Conservation (phyloP, 2,888 invertebrate genomes). For the Coelinius sp. region DNA sequence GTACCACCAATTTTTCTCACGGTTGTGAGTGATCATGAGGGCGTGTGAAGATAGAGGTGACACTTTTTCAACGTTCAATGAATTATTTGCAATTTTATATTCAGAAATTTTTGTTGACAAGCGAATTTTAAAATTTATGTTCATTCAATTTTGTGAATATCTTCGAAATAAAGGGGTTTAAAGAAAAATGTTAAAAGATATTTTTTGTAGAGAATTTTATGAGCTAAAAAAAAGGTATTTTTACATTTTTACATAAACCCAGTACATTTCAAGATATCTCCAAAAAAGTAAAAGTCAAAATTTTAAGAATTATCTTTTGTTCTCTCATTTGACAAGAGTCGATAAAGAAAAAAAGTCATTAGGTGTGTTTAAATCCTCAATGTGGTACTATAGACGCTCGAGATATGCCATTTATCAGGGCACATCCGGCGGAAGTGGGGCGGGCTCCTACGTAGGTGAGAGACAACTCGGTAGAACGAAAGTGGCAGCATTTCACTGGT, state of each 20-base stretch:
- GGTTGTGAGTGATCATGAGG: constrained; percentile 24
- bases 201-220: too few species aligned
- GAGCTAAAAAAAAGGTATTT: too few species aligned
- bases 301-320: not conserved
- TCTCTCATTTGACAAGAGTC: not conserved
- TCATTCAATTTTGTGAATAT: too few species aligned
- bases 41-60: constrained; percentile 4
- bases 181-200: too few species aligned
- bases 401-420: constrained; percentile 69
- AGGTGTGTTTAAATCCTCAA: constrained; percentile 48
- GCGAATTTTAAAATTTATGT: too few species aligned
- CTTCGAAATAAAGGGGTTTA: too few species aligned
- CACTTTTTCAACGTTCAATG: not conserved
- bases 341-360: constrained; percentile 10
- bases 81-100: not conserved
- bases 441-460: constrained; percentile 68
- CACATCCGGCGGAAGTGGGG: constrained; percentile 70
- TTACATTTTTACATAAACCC: too few species aligned
- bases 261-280: too few species aligned
- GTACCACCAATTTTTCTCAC: constrained; percentile 43
- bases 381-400: constrained; percentile 48
- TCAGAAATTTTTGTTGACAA: not conserved
- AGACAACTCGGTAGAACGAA: constrained; percentile 42
- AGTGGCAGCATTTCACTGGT: constrained; percentile 23
- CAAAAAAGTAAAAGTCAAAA: too few species aligned